Percentiles rank a stretch among this genome's conserved stretches.
Evolutionary conservation across 92 coral and sea anemone species (phyloP).

Genomic region (Porites lobata): DNA sequence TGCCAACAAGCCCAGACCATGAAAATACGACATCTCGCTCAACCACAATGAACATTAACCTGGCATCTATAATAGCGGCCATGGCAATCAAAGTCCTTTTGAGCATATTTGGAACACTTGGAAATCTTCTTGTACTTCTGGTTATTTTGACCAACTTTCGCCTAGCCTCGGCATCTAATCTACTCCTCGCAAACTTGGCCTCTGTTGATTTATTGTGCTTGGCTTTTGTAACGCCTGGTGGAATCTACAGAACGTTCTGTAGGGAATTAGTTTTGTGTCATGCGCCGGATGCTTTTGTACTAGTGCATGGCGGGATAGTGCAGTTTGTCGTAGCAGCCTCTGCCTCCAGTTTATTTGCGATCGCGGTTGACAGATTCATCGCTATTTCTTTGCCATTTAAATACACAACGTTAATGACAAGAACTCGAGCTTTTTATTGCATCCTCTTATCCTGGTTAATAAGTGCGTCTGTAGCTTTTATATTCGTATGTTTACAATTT

Average conservation of each 20-base stretch:
- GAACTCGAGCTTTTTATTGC: neutral
- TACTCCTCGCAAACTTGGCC: slow-evolving; percentile 43
- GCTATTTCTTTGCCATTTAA: slow-evolving; percentile 37
- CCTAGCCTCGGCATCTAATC: slow-evolving; percentile 15
- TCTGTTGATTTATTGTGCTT: slow-evolving; percentile 14
- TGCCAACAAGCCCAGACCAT: neutral
- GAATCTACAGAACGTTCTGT: slow-evolving; percentile 15
- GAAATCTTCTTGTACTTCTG: slow-evolving; percentile 35
- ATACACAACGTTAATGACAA: slow-evolving; percentile 21
- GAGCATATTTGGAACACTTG: slow-evolving; percentile 23
- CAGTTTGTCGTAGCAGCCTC: slow-evolving; percentile 44
- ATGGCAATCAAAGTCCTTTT: slow-evolving; percentile 4
- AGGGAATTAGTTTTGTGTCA: neutral
- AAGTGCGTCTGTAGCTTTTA: neutral
- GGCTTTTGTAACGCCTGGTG: slow-evolving; percentile 17
- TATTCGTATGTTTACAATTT: slow-evolving; percentile 18
- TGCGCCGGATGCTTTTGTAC: neutral
- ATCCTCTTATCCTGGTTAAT: slow-evolving; percentile 5
- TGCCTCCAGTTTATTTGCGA: slow-evolving; percentile 31
- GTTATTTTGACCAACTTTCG: slow-evolving; percentile 36
- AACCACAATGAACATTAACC: neutral
- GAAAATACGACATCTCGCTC: neutral
- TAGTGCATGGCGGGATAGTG: neutral
- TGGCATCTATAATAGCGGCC: slow-evolving; percentile 5
- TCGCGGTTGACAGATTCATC: slow-evolving; percentile 42